Evolutionary conservation across 2,113 vertebrate species (phyloP).

Genomic region (Neotragus pygmaeus): DNA sequence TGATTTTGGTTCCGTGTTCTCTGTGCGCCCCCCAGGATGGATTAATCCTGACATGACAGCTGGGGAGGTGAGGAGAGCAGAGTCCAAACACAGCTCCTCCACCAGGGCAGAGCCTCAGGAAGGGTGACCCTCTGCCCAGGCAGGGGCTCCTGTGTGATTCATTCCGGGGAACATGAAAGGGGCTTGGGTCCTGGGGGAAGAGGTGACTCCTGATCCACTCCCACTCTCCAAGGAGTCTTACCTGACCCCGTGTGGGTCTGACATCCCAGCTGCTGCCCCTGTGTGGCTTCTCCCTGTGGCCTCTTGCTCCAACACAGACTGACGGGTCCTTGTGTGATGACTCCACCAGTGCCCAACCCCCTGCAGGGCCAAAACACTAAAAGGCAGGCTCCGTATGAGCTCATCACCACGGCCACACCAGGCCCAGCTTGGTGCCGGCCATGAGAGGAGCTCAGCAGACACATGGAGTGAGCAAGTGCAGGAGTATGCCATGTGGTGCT

Average conservation of each 20-base stretch:
- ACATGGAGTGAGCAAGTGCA: fast-evolving
- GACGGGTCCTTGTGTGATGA: fast-evolving
- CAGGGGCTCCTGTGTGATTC: not conserved
- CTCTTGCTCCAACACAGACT: fast-evolving
- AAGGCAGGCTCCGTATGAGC: no score
- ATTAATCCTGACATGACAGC: fast-evolving
- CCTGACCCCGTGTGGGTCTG: not conserved
- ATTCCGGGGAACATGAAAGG: not conserved
- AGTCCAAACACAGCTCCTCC: fast-evolving
- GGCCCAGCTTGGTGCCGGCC: not conserved
- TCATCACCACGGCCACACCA: fast-evolving
- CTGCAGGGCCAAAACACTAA: no score
- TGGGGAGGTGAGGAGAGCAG: not conserved
- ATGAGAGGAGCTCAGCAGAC: not conserved
- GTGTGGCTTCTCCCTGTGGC: fast-evolving
- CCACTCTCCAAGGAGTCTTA: not conserved
- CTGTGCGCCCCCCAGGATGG: not conserved
- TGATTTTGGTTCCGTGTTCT: not conserved
- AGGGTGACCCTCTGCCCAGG: no score
- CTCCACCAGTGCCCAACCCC: no score
- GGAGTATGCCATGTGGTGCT: not conserved
- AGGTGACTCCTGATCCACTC: not conserved
- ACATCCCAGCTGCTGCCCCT: fast-evolving
- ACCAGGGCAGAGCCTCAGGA: not conserved
- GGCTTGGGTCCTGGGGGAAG: not conserved